Evolutionary conservation across 2,113 vertebrate species (phyloP).

Genomic region (Chunga burmeisteri): DNA sequence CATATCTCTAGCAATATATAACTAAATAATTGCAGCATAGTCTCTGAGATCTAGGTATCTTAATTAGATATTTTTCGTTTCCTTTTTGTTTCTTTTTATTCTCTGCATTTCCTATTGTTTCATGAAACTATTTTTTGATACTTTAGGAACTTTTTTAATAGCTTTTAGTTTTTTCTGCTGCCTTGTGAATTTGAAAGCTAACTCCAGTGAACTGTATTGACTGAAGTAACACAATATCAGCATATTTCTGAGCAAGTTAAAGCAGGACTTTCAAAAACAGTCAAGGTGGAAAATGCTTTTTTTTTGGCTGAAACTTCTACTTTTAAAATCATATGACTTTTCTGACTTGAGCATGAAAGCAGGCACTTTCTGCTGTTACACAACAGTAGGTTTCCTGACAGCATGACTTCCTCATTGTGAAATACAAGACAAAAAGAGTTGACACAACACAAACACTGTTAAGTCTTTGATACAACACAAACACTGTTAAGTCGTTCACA

Average conservation of each 20-base stretch:
- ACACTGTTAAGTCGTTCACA: not conserved
- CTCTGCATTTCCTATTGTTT: not conserved
- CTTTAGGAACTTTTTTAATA: accelerated
- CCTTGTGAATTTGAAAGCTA: not conserved
- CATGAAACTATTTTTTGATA: not conserved
- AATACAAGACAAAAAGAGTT: not conserved
- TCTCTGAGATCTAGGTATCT: not conserved
- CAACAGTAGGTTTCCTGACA: not conserved
- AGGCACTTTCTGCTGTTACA: not conserved
- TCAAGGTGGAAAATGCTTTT: not conserved
- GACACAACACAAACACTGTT: not conserved
- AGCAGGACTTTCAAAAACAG: not conserved
- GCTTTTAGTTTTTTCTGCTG: not conserved
- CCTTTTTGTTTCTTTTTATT: not conserved
- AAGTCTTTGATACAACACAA: not conserved
- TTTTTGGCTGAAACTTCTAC: not conserved
- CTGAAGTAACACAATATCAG: not conserved
- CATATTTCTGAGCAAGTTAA: not conserved
- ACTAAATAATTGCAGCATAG: not conserved
- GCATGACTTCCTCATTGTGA: slow-evolving; percentile 19
- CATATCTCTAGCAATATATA: not conserved
- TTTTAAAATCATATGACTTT: slow-evolving; percentile 18
- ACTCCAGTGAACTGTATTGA: not conserved
- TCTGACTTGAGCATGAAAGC: slow-evolving; percentile 20
- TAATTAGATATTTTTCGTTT: not conserved